Conservation (phyloP, 2,888 invertebrate species). For the Heteromyza rotundicornis region DNA sequence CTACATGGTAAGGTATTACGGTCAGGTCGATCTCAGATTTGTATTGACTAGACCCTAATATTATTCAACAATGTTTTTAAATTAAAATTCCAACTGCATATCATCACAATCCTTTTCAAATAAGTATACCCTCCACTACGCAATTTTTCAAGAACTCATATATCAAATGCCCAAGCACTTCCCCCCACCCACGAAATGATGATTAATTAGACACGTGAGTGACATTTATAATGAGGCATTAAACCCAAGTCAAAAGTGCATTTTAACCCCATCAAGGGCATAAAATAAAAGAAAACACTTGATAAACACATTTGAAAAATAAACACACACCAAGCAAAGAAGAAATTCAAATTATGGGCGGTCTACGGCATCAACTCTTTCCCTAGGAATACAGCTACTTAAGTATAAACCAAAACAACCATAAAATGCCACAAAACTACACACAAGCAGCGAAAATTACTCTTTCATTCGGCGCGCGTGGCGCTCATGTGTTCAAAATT, state of each 20-base stretch:
- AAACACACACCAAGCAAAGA: too few species aligned
- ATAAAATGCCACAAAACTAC: constrained; percentile 45
- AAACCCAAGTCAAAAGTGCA: too few species aligned
- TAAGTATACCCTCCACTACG: too few species aligned
- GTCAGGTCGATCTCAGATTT: too few species aligned
- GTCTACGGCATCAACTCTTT: constrained; percentile 39
- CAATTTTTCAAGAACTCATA: too few species aligned
- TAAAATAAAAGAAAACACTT: not conserved
- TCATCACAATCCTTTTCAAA: too few species aligned
- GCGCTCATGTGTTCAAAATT: not conserved
- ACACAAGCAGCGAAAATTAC: not conserved
- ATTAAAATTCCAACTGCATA: too few species aligned
- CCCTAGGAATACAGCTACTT: too few species aligned
- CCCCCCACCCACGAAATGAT: constrained; percentile 28
- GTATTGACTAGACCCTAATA: too few species aligned
- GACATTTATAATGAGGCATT: constrained; percentile 33
- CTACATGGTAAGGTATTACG: too few species aligned
- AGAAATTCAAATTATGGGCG: constrained; percentile 32
- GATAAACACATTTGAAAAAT: not conserved
- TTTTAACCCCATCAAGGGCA: not conserved
- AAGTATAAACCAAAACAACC: constrained; percentile 18
- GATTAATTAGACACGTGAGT: constrained; percentile 52
- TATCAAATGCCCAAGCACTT: constrained; percentile 5
- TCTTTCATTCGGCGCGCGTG: not conserved
- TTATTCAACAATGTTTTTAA: too few species aligned